These are phyloP conservation scores for Vollenhovia emeryi DNA, from an alignment of 1,140 invertebrate genomes.

Conservation along the genomic window DNA sequence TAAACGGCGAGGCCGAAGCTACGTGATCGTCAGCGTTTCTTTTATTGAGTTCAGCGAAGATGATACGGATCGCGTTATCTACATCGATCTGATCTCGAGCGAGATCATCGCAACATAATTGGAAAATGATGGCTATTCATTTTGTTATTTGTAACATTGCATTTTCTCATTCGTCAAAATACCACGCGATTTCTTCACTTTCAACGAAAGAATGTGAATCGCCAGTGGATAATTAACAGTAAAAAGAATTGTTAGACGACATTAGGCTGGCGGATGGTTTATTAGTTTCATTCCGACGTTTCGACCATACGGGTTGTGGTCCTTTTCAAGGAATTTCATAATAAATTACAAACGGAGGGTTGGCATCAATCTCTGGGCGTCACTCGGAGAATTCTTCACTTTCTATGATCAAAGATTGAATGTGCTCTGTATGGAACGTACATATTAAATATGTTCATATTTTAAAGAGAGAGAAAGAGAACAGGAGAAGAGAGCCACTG, in stretches of 20 bases:
- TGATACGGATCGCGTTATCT: background rate
- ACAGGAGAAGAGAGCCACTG: background rate
- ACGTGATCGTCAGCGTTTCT: slow-evolving; percentile 6
- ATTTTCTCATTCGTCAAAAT: background rate
- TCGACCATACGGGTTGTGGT: too few species aligned
- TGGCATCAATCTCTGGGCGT: too few species aligned
- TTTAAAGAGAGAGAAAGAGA: background rate
- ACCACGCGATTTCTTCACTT: background rate
- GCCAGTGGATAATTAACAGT: too few species aligned
- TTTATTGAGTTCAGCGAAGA: background rate
- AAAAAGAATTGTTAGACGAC: too few species aligned
- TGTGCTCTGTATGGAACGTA: background rate
- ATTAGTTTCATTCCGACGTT: too few species aligned
- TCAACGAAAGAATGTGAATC: too few species aligned
- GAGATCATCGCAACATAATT: background rate
- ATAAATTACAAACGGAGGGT: too few species aligned
- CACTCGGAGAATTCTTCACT: too few species aligned
- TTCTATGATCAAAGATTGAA: background rate
- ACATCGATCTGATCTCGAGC: background rate
- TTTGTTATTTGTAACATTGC: background rate
- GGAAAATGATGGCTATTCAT: slow-evolving; percentile 8
- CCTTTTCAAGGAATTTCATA: too few species aligned
- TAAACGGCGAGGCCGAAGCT: slow-evolving; percentile 25
- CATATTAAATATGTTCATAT: background rate
- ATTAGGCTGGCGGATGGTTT: too few species aligned